These are phyloP conservation scores for Cephus nigrinus DNA, from an alignment of 2,888 invertebrate species.

Conservation along the genomic window DNA sequence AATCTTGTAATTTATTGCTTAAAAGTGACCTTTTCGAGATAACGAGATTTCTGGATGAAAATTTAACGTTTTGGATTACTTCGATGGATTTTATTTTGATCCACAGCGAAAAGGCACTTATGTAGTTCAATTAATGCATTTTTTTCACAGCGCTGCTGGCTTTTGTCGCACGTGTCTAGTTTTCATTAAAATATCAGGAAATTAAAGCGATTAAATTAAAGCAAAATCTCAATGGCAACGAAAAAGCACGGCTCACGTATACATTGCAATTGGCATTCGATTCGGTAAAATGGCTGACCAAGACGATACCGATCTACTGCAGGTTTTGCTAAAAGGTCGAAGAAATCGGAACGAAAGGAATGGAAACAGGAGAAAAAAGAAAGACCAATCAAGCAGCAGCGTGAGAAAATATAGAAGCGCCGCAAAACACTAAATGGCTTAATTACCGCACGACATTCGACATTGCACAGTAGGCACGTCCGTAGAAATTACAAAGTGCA, in stretches of 20 bases:
- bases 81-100: background rate
- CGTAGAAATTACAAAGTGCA: background rate
- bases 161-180: background rate
- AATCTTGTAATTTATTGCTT: too few species aligned
- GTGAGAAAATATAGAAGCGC: background rate
- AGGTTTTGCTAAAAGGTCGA: background rate
- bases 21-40: too few species aligned
- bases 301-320: background rate
- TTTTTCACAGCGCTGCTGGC: too few species aligned
- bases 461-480: background rate
- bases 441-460: background rate
- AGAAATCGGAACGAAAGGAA: background rate
- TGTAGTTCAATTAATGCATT: too few species aligned
- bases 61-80: too few species aligned
- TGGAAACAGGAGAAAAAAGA: background rate
- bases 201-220: too few species aligned
- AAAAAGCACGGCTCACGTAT: background rate
- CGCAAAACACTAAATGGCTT: background rate
- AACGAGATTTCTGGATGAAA: too few species aligned
- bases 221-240: too few species aligned
- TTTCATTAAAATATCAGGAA: background rate
- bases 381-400: background rate
- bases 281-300: background rate
- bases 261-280: background rate
- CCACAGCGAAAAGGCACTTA: background rate